A percentile compares a stretch with the other conserved stretches of the same genome.
phyloP scores from a whole-genome alignment of 2,888 invertebrate species.

The Thymelicus lineola region DNA sequence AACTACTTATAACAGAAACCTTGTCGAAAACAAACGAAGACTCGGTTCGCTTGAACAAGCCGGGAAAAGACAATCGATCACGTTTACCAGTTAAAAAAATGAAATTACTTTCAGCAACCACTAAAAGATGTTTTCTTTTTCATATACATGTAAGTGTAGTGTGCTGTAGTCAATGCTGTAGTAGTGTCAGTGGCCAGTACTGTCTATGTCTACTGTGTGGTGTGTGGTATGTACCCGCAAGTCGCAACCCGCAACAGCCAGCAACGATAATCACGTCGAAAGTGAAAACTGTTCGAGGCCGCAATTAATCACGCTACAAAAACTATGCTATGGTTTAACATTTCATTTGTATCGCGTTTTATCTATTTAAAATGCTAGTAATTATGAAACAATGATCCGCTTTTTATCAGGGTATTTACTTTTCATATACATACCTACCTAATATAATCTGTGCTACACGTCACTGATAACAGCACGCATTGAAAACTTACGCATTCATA shows the following conservation, averaged over 20 bases:
- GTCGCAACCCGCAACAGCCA: slow-evolving; percentile 42
- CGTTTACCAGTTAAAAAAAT: slow-evolving; percentile 10
- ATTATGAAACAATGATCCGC: slow-evolving; percentile 15
- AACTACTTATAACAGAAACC: not conserved
- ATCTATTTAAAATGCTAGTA: slow-evolving; percentile 12
- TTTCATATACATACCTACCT: slow-evolving; percentile 4
- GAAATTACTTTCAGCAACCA: slow-evolving; percentile 26
- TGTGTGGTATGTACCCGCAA: slow-evolving; percentile 33
- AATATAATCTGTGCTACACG: slow-evolving; percentile 29
- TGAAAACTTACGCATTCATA: slow-evolving; percentile 1
- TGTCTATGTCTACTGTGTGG: too few species aligned
- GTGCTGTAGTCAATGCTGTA: too few species aligned
- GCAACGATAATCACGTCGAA: slow-evolving; percentile 42
- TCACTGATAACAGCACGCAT: slow-evolving; percentile 32
- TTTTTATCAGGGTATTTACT: slow-evolving; percentile 27
- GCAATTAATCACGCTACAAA: slow-evolving; percentile 42
- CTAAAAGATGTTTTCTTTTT: slow-evolving; percentile 22
- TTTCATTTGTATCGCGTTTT: slow-evolving; percentile 14
- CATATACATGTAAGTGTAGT: too few species aligned
- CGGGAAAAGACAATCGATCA: not conserved
- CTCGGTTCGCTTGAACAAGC: slow-evolving; percentile 1
- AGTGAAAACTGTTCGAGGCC: slow-evolving; percentile 44
- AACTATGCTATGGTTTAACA: slow-evolving; percentile 21
- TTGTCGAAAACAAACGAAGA: slow-evolving; percentile 1
- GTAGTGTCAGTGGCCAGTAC: too few species aligned